Evolutionary conservation across 2,888 invertebrate genomes (phyloP).

Genomic region (Gastrophysa polygoni): DNA sequence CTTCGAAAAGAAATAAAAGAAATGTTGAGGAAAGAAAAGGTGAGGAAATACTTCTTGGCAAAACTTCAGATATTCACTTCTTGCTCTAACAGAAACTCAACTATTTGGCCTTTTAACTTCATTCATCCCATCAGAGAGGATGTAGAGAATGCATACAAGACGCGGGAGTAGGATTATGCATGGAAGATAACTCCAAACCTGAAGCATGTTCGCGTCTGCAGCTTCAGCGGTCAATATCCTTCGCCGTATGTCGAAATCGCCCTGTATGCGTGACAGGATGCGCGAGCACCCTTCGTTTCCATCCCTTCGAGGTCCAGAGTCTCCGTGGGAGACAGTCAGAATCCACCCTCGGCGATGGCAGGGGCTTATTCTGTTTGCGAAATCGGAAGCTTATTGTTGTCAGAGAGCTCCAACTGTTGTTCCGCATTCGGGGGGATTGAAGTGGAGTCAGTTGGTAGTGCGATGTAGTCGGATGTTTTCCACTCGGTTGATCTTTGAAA

Average conservation of each 20-base stretch:
- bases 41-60: too few relatives aligned
- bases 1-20: too few relatives aligned
- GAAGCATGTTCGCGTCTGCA: neutral
- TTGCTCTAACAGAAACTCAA: too few relatives aligned
- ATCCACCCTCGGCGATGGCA: constrained; percentile 16
- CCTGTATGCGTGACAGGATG: constrained; percentile 8
- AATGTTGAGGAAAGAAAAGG: too few relatives aligned
- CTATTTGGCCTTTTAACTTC: too few relatives aligned
- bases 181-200: too few relatives aligned
- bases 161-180: too few relatives aligned
- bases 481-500: neutral
- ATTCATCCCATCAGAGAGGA: too few relatives aligned
- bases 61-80: too few relatives aligned
- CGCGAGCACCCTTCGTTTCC: constrained; percentile 17
- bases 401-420: neutral
- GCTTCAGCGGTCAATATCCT: neutral
- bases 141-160: too few relatives aligned
- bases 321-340: constrained; percentile 20
- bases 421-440: too few relatives aligned
- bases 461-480: neutral
- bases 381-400: neutral
- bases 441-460: too few relatives aligned
- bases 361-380: neutral
- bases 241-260: neutral
- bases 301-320: constrained; percentile 25